Evolutionary conservation across 35 echinoderm and acorn worm species (phyloP), one percentile per base, ranked within the genome.

Genomic region (Ptychodera flava): DNA sequence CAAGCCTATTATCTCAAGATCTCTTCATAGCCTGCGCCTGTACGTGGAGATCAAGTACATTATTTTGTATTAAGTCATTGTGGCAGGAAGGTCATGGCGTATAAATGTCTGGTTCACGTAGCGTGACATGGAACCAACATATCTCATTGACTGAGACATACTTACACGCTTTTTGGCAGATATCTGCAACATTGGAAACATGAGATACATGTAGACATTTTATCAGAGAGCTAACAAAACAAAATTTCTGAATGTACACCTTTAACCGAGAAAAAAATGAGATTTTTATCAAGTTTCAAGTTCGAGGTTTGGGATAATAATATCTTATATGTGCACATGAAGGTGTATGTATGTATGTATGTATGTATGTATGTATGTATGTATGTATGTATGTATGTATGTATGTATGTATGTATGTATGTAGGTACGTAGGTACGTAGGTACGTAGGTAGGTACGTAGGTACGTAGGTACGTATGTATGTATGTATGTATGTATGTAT

Each of bases 361-460:
- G 45, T 64, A 64, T 64, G 45, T 64, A 64, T 64, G 45, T 6
- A 64, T 64, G 45, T 64, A 64, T 64, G 45, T 6, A 64, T 64
- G 45, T 64, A 64, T 64, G 45, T 64, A 64, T 64, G 45, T 64
- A 64, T 64, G 45, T 64, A 64, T 64, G 45, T 64, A 64, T 64
- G 45, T 22, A 64, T 64, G 45, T 22, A 64, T 64, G 45, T 22
- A 64, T 64, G 45, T 22, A 64, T 64, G 45, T 22, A 64, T 64
- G 45, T 22, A 64, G 6, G 45, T 64, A 64, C 22, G 45, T 64
- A 64, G 6, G 45, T 64, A 64, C 22, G 45, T 64, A 64, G 6
- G 45, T 64, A 22, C 22, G 45, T 64, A 22, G 6, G 45, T 64
- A 22, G 6, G 45, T 64, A 22, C 22, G 45, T 64, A 22, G 6